phyloP scores from a whole-genome alignment of 2,888 invertebrate species.

The Eristalinus aeneus region DNA sequence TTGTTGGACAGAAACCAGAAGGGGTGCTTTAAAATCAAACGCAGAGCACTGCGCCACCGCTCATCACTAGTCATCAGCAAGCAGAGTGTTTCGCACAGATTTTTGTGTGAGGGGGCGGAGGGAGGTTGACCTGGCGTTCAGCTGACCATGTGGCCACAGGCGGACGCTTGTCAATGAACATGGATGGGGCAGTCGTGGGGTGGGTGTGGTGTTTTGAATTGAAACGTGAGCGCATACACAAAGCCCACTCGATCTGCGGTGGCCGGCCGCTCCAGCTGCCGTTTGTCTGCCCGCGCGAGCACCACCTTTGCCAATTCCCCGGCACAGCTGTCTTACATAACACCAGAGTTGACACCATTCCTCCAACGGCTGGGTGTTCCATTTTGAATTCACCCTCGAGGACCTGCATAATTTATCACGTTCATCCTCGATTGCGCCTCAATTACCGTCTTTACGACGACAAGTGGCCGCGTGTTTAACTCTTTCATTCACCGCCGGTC shows the following conservation, averaged over 20 bases:
- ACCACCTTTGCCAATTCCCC: background rate
- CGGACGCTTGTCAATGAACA: constrained; percentile 51
- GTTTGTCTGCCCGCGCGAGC: too few relatives aligned
- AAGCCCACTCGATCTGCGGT: too few relatives aligned
- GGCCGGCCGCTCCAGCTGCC: too few relatives aligned
- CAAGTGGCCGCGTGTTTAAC: background rate
- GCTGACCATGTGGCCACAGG: constrained; percentile 46
- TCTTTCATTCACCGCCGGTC: background rate
- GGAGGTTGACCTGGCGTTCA: constrained; percentile 2
- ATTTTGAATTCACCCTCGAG: background rate
- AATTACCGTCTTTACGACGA: background rate
- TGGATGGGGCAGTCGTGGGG: constrained; percentile 11
- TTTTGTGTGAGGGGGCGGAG: background rate
- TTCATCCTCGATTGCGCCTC: background rate
- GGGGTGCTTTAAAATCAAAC: constrained; percentile 61
- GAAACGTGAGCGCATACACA: too few relatives aligned
- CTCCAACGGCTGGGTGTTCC: background rate
- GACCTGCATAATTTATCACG: background rate
- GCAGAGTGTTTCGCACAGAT: background rate
- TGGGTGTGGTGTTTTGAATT: too few relatives aligned
- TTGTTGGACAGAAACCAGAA: constrained; percentile 68
- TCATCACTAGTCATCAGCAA: constrained; percentile 37
- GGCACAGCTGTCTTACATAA: background rate
- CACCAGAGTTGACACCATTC: background rate
- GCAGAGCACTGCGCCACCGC: constrained; percentile 3